Conservation (phyloP, 2,888 invertebrate genomes). For the Cistogaster globosa region DNA sequence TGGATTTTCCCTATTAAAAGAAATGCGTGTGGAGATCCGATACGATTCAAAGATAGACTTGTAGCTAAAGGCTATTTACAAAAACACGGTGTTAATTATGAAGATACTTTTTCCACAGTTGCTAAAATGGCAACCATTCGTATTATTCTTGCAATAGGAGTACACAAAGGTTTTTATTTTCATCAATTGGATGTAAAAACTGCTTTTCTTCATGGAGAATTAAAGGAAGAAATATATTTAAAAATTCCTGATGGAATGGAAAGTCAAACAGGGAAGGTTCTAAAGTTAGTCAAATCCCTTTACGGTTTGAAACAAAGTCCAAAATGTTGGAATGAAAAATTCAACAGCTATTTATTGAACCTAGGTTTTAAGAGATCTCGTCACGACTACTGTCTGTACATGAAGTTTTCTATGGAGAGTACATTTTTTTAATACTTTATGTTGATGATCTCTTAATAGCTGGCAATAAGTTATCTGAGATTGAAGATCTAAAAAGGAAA, state of each 20-base stretch:
- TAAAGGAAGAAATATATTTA: neutral
- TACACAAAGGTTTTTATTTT: neutral
- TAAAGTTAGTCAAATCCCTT: neutral
- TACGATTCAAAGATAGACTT: constrained; percentile 2
- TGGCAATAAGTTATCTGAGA: neutral
- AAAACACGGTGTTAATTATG: constrained; percentile 4
- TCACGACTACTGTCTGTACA: neutral
- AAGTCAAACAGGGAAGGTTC: neutral
- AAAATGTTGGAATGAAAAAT: neutral
- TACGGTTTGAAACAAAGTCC: neutral
- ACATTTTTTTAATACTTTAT: neutral
- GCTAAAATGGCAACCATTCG: constrained; percentile 18
- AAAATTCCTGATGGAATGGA: neutral
- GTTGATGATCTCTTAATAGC: neutral
- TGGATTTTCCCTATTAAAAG: constrained; percentile 8
- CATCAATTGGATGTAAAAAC: constrained; percentile 26
- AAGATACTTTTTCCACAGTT: constrained; percentile 14
- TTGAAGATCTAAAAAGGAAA: neutral
- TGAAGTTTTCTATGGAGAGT: neutral
- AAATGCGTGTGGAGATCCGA: neutral
- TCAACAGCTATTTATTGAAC: neutral
- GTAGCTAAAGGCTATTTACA: constrained; percentile 12
- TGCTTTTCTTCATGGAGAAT: constrained; percentile 1
- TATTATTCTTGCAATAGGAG: neutral
- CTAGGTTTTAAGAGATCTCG: neutral